Percentiles rank a stretch among this genome's conserved stretches.
Conservation (phyloP, 2,888 invertebrate genomes). For the Pachycephus smyrnensis region DNA sequence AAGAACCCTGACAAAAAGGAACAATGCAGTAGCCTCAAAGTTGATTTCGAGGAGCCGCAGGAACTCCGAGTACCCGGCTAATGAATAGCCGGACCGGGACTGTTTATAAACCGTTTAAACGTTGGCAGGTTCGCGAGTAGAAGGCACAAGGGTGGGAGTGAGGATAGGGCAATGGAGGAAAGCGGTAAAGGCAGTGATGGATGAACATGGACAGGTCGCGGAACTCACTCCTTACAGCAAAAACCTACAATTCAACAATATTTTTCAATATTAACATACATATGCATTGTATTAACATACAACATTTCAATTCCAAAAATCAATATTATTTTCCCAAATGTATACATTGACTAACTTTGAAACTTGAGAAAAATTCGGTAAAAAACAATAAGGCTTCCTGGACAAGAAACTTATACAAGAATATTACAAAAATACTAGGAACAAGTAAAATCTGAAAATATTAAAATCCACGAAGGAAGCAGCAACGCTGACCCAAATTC, state of each 20-base stretch:
- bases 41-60: constrained; percentile 22
- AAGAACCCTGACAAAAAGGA: neutral
- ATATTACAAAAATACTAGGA: too few species aligned
- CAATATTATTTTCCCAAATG: neutral
- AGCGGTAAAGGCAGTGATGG: constrained; percentile 52
- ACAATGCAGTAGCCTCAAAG: neutral
- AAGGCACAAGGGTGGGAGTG: constrained; percentile 40
- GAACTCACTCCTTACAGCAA: constrained; percentile 33
- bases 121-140: constrained; percentile 45
- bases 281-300: neutral
- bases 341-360: too few species aligned
- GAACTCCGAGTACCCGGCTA: constrained; percentile 35
- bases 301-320: neutral
- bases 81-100: constrained; percentile 52
- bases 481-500: neutral
- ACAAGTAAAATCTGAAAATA: too few species aligned
- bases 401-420: too few species aligned
- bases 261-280: constrained; percentile 26
- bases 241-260: constrained; percentile 35
- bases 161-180: constrained; percentile 35
- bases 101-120: constrained; percentile 60
- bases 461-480: neutral
- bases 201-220: constrained; percentile 52
- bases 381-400: too few species aligned
- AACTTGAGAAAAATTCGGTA: too few species aligned